phyloP scores from a whole-genome alignment of 2,113 vertebrate species.

The Myanophis thanlyinensis region DNA sequence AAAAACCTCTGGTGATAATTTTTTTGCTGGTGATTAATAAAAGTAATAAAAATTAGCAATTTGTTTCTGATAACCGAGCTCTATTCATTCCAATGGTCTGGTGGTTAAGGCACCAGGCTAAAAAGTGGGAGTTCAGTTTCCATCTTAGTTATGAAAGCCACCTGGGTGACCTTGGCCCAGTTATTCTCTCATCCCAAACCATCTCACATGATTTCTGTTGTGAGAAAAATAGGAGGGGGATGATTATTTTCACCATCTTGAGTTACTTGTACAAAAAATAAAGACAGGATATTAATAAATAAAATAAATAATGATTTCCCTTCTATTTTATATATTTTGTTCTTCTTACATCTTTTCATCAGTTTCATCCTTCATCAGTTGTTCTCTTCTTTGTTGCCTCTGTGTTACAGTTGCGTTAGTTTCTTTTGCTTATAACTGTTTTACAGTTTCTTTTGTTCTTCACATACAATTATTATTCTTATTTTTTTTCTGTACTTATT shows the following conservation, averaged over 20 bases:
- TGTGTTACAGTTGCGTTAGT: neutral
- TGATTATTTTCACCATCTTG: neutral
- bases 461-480: conserved; percentile 1
- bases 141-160: neutral
- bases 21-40: neutral
- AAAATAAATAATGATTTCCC: neutral
- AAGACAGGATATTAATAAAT: neutral
- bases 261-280: neutral
- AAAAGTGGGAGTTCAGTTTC: neutral
- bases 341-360: neutral
- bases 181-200: neutral
- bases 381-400: neutral
- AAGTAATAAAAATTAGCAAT: neutral
- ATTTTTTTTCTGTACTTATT: neutral
- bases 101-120: neutral
- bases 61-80: neutral
- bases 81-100: neutral
- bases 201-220: neutral
- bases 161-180: neutral
- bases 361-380: neutral
- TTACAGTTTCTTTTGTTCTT: neutral
- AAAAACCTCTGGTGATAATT: neutral
- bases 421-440: neutral
- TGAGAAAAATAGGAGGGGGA: neutral
- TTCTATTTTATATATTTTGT: conserved; percentile 24